phyloP scores from a whole-genome alignment of 2,113 vertebrate species.

The Tetrax tetrax region DNA sequence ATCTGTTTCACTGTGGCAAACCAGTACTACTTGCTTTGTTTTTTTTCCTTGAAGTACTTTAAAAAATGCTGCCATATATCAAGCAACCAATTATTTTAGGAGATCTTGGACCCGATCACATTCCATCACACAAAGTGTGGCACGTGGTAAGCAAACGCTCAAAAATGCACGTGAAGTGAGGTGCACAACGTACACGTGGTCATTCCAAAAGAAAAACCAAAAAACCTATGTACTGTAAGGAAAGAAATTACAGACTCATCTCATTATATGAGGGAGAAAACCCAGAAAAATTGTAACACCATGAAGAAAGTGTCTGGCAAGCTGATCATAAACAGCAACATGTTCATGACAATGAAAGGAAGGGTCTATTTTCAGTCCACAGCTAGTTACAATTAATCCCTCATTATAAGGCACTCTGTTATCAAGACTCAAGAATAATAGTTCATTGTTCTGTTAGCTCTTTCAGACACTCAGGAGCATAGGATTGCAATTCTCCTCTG shows the following conservation, averaged over 20 bases:
- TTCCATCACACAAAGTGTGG: neutral
- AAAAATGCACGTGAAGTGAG: neutral
- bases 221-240: neutral
- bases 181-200: neutral
- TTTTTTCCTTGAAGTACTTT: conserved; percentile 80
- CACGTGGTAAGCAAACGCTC: neutral
- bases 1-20: conserved; percentile 86
- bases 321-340: neutral
- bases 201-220: neutral
- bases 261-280: neutral
- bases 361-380: neutral
- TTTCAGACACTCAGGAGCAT: neutral
- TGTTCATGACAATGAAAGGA: neutral
- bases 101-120: neutral
- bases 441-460: conserved; percentile 8
- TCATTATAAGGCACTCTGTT: neutral
- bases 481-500: neutral
- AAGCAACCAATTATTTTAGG: conserved; percentile 61
- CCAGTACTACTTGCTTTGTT: conserved; percentile 75
- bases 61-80: conserved; percentile 83
- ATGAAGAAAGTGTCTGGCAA: neutral
- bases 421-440: conserved; percentile 3
- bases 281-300: neutral
- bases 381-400: neutral
- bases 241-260: neutral